These are phyloP conservation scores for Drosophila cardini DNA, from an alignment of 1,140 invertebrate genomes.

Conservation along the genomic window DNA sequence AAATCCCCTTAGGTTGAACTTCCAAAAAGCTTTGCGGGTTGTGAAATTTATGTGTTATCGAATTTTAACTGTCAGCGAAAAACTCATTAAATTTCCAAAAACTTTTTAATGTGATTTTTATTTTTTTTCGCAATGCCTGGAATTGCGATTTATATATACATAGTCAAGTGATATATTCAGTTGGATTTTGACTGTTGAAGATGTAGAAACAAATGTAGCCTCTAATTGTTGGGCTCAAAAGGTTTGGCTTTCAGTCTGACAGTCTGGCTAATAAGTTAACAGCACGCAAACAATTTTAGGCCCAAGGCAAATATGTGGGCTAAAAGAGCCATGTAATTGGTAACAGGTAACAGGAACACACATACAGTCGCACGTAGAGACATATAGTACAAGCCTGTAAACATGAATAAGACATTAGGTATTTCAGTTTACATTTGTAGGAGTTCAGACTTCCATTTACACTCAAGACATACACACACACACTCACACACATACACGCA, in stretches of 20 bases:
- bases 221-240: constrained; percentile 36
- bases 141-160: background rate
- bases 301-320: constrained; percentile 28
- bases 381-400: constrained; percentile 63
- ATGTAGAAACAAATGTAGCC: constrained; percentile 45
- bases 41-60: constrained; percentile 9
- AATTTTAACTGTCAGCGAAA: constrained; percentile 1
- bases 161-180: background rate
- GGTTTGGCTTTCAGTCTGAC: constrained; percentile 28
- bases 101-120: constrained; percentile 19
- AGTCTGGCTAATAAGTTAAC: constrained; percentile 67
- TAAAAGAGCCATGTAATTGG: background rate
- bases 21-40: background rate
- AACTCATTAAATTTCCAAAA: constrained; percentile 12
- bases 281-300: constrained; percentile 75
- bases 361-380: constrained; percentile 2
- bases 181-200: constrained; percentile 26
- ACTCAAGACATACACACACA: constrained; percentile 32
- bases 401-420: constrained; percentile 82
- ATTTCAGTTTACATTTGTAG: constrained; percentile 72
- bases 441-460: constrained; percentile 45
- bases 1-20: background rate
- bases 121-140: background rate
- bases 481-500: background rate
- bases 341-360: constrained; percentile 8